These are phyloP conservation scores for Acipenser ruthenus DNA, from an alignment of 2,797 vertebrate species.

Conservation along the genomic window DNA sequence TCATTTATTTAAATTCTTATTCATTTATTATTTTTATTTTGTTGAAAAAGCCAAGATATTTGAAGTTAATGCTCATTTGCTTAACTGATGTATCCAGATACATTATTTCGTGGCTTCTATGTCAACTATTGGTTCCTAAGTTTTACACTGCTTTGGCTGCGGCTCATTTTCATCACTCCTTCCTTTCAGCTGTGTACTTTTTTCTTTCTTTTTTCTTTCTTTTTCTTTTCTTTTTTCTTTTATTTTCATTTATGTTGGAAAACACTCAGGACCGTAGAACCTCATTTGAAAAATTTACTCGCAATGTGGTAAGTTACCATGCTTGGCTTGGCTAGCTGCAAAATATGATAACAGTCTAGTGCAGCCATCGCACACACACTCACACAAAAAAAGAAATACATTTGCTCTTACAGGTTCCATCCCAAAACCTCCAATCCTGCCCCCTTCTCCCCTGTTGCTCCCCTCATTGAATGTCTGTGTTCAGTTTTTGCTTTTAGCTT, in stretches of 20 bases:
- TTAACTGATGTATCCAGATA: neutral
- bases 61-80: neutral
- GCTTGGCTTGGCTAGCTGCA: slow-evolving; percentile 14
- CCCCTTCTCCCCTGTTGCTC: neutral
- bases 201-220: slow-evolving; percentile 18
- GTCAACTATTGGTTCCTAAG: slow-evolving; percentile 5
- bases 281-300: slow-evolving; percentile 74
- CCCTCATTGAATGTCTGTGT: neutral
- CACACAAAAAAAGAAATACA: neutral
- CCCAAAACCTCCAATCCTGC: neutral
- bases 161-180: slow-evolving; percentile 1
- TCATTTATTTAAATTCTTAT: too few relatives aligned
- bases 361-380: neutral
- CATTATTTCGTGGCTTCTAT: neutral
- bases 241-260: slow-evolving; percentile 55
- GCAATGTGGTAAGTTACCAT: slow-evolving; percentile 65
- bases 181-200: neutral
- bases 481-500: neutral
- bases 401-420: slow-evolving; percentile 4
- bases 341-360: too few relatives aligned
- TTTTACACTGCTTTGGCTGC: neutral
- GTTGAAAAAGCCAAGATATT: neutral
- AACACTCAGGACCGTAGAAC: slow-evolving; percentile 68
- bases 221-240: slow-evolving; percentile 18
- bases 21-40: too few relatives aligned